Evolutionary conservation across 2,888 invertebrate genomes (phyloP).

Genomic region (Leptinotarsa juncta): DNA sequence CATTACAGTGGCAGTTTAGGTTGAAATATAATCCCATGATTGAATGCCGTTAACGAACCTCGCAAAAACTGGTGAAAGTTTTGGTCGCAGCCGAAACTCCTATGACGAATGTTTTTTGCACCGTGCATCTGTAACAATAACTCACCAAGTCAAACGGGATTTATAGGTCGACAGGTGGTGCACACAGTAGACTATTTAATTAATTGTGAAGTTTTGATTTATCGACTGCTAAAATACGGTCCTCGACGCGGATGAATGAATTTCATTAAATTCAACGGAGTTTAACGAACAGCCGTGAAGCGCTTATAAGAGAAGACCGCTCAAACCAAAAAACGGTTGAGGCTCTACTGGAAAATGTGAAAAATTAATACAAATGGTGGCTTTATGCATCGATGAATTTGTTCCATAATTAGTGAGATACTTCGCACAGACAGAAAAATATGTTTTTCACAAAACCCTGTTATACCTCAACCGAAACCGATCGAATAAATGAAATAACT

Average conservation of each 20-base stretch:
- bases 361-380: background rate
- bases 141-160: constrained; percentile 36
- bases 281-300: constrained; percentile 18
- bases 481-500: no score
- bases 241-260: constrained; percentile 47
- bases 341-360: background rate
- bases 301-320: background rate
- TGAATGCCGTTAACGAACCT: background rate
- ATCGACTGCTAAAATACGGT: constrained; percentile 48
- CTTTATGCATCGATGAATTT: background rate
- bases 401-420: background rate
- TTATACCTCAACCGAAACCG: no score
- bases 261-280: constrained; percentile 40
- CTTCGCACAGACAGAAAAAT: background rate
- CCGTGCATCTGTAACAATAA: constrained; percentile 6
- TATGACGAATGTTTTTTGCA: constrained; percentile 15
- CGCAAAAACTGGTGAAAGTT: background rate
- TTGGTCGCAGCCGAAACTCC: background rate
- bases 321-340: background rate
- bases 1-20: no score
- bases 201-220: constrained; percentile 57
- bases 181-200: constrained; percentile 49
- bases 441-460: no score
- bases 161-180: constrained; percentile 50
- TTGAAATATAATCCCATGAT: background rate